Evolutionary conservation across 2,797 vertebrate species (phyloP).

Genomic region (Triplophysa bombifrons): DNA sequence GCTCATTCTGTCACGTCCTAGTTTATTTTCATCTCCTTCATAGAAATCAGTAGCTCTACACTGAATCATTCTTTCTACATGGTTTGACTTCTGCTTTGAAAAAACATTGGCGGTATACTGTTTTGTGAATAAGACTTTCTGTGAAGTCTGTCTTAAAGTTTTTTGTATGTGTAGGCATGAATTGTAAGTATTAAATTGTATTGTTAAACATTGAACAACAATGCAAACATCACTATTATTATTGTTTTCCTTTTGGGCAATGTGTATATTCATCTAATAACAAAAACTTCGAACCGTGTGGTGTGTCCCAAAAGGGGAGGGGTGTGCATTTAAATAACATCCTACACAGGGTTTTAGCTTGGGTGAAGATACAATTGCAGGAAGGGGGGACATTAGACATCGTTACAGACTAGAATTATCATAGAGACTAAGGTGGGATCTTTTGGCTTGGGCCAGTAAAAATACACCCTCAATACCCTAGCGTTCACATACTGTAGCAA

Average conservation of each 20-base stretch:
- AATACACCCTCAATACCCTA: background rate
- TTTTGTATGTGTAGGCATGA: background rate
- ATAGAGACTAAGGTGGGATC: too few relatives aligned
- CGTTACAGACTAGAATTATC: too few relatives aligned
- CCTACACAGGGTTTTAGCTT: background rate
- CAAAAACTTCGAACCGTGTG: too few relatives aligned
- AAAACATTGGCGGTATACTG: background rate
- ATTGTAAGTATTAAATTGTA: background rate
- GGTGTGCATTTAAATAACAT: background rate
- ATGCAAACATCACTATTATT: too few relatives aligned
- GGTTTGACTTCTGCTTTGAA: background rate
- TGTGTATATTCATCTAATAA: too few relatives aligned
- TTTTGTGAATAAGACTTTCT: background rate
- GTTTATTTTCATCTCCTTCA: background rate
- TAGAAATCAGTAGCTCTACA: background rate
- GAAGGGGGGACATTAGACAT: too few relatives aligned
- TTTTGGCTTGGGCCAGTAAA: background rate
- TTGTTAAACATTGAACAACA: too few relatives aligned
- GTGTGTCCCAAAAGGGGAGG: background rate
- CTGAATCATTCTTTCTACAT: slow-evolving; percentile 5
- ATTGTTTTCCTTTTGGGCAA: too few relatives aligned
- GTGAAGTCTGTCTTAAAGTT: background rate
- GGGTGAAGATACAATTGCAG: too few relatives aligned
- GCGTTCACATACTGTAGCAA: background rate
- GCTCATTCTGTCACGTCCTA: background rate